Evolutionary conservation across 1,140 invertebrate genomes (phyloP), one percentile per base, ranked within the genome.

Genomic region (Drosophila varians): DNA sequence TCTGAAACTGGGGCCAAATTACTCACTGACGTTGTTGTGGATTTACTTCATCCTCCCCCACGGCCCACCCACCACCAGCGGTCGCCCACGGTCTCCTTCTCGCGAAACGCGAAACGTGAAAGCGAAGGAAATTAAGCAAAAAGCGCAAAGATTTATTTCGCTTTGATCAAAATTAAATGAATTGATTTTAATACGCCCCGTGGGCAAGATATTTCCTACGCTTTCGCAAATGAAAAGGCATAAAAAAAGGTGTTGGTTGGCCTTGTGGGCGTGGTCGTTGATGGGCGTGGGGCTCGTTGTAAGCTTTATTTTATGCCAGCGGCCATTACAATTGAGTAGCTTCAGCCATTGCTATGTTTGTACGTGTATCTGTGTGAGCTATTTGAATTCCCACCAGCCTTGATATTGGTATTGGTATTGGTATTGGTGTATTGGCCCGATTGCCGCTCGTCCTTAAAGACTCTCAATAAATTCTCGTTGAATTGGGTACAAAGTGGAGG

Each of bases 131-230:
- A 87, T 87, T 87, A 87, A 87, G 82, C 82, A 87, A 87, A 87
- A 87, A 87, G 82, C 82, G 82, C 82, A 87, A 87, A 87, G 82
- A 87, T 87, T 87, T 87, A 87, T 87, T 87, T 87, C 82, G 74
- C 82, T 87, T 87, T 87, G 82, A 87, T 87, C 82, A 87, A 87
- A 87, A 87, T 87, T 87, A 87, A 87, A 87, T 87, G 82, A 87
- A 87, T 87, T 87, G 82, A 87, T 87, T 87, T 87, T 87, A 87
- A 87, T 87, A 87, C 82, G 82, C 82, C 82, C 82, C 82, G 77
- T 87, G 82, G 82, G 82, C 82, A 87, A 87, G 82, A 87, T 87
- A 87, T 87, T 87, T 87, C 56, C 82, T 77, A 56, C 73, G 83
- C 64, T 86, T 58, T 65, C 46, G 61, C 80, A 84, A 84, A 84